Evolutionary conservation across 2,113 vertebrate species (phyloP).

Genomic region (Ochotona curzoniae): DNA sequence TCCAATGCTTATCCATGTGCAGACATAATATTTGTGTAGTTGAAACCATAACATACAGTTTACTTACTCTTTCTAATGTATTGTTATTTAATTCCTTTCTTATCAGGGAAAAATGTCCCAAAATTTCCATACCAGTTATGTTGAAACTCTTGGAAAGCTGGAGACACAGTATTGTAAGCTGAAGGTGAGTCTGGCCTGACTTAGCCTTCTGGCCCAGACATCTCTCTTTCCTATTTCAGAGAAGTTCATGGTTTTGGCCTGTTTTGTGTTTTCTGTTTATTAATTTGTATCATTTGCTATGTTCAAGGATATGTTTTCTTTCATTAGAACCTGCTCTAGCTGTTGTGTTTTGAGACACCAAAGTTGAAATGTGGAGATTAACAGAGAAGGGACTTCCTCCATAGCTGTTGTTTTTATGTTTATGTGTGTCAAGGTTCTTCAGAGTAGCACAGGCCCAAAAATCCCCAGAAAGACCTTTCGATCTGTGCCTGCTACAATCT

Average conservation of each 20-base stretch:
- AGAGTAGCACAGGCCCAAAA: neutral
- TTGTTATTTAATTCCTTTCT: conserved; percentile 46
- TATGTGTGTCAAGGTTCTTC: neutral
- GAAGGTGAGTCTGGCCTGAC: conserved; percentile 88
- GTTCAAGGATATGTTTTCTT: neutral
- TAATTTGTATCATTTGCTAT: conserved; percentile 32
- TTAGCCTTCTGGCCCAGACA: neutral
- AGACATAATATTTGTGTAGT: neutral
- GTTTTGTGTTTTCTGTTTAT: conserved; percentile 51
- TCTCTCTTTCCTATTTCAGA: conserved; percentile 2
- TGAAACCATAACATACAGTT: conserved; percentile 18
- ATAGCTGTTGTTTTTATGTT: neutral
- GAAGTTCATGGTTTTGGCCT: neutral
- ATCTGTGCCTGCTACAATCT: neutral
- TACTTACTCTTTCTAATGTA: neutral
- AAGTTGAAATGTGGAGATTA: neutral
- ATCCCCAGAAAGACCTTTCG: neutral
- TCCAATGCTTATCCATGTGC: neutral
- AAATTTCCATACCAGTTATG: conserved; percentile 95
- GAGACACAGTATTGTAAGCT: conserved; percentile 98
- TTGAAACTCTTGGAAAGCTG: conserved; percentile 94
- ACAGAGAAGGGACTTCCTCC: neutral
- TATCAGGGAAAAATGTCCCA: conserved; percentile 92
- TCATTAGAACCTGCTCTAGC: conserved; percentile 32
- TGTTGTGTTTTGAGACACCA: neutral